Conservation (phyloP, 2,113 vertebrate genomes). For the Cottus gobio region DNA sequence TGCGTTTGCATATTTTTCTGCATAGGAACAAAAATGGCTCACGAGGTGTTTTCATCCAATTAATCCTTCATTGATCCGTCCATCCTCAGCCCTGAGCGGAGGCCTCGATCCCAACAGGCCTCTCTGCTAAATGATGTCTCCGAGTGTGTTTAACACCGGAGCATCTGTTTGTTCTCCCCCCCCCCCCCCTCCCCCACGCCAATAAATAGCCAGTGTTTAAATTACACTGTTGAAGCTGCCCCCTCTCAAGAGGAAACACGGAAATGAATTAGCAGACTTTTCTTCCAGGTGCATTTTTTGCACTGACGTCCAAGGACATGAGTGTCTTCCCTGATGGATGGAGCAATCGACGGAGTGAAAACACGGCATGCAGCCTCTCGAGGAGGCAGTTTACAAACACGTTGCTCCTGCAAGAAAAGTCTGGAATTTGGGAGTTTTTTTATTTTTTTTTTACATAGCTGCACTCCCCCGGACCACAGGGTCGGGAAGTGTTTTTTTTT, state of each 20-base stretch:
- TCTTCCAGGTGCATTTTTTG: conserved; percentile 75
- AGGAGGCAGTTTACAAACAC: conserved; percentile 48
- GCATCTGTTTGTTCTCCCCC: conserved; percentile 88
- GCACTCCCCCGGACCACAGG: not conserved
- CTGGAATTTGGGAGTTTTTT: not conserved
- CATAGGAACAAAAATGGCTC: not conserved
- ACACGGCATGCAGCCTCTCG: conserved; percentile 43
- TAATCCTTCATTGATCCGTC: conserved; percentile 2
- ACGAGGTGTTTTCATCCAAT: not conserved
- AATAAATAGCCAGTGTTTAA: conserved; percentile 86
- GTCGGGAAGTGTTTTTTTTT: not conserved
- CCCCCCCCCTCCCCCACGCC: too few species aligned
- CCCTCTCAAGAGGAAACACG: conserved; percentile 72
- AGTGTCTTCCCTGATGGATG: conserved; percentile 39
- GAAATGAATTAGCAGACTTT: conserved; percentile 67
- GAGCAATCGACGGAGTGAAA: conserved; percentile 54
- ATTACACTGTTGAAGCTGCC: conserved; percentile 84
- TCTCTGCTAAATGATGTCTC: conserved; percentile 89
- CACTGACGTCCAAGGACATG: conserved; percentile 64
- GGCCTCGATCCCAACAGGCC: conserved; percentile 78
- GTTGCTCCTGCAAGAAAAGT: conserved; percentile 17
- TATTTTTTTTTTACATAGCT: not conserved
- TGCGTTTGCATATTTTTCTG: not conserved
- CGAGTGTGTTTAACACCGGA: conserved; percentile 86
- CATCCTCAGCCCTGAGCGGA: not conserved